Percentiles rank a stretch among this genome's conserved stretches.
Evolutionary conservation across 2,888 invertebrate genomes (phyloP).

Genomic region (Quadroppia sp.): DNA sequence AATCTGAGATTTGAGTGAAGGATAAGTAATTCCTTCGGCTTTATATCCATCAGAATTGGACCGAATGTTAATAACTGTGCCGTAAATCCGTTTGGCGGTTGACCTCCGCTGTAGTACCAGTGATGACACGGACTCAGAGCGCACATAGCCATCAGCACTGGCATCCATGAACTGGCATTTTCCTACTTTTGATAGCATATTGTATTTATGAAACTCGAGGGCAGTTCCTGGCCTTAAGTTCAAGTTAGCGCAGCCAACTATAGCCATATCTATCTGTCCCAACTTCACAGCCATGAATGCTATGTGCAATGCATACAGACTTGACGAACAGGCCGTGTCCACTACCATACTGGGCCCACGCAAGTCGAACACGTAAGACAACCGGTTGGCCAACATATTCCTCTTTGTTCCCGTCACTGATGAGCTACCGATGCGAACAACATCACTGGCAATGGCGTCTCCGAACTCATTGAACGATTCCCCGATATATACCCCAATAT

Average conservation of each 20-base stretch:
- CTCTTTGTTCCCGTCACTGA: slow-evolving; percentile 84
- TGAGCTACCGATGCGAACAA: background rate
- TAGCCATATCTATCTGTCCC: slow-evolving; percentile 90
- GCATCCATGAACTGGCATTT: slow-evolving; percentile 91
- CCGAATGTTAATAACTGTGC: slow-evolving; percentile 56
- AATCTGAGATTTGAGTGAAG: slow-evolving; percentile 62
- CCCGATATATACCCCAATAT: slow-evolving; percentile 58
- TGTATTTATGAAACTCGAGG: slow-evolving; percentile 84
- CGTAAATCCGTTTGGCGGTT: slow-evolving; percentile 53
- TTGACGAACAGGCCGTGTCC: slow-evolving; percentile 96
- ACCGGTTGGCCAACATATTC: slow-evolving; percentile 82
- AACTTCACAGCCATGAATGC: slow-evolving; percentile 72
- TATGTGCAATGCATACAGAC: slow-evolving; percentile 63
- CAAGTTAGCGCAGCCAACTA: slow-evolving; percentile 88
- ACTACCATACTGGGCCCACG: slow-evolving; percentile 87
- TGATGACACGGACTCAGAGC: slow-evolving; percentile 79
- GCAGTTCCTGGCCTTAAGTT: slow-evolving; percentile 81
- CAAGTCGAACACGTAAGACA: slow-evolving; percentile 92
- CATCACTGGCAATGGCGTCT: background rate
- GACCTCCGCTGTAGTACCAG: slow-evolving; percentile 72
- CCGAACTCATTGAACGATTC: slow-evolving; percentile 45
- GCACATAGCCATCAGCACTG: slow-evolving; percentile 78
- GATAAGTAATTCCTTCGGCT: slow-evolving; percentile 56
- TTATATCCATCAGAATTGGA: slow-evolving; percentile 58
- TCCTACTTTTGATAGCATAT: slow-evolving; percentile 88